Conservation (phyloP, 2,113 vertebrate species). For the Ictidomys tridecemlineatus region DNA sequence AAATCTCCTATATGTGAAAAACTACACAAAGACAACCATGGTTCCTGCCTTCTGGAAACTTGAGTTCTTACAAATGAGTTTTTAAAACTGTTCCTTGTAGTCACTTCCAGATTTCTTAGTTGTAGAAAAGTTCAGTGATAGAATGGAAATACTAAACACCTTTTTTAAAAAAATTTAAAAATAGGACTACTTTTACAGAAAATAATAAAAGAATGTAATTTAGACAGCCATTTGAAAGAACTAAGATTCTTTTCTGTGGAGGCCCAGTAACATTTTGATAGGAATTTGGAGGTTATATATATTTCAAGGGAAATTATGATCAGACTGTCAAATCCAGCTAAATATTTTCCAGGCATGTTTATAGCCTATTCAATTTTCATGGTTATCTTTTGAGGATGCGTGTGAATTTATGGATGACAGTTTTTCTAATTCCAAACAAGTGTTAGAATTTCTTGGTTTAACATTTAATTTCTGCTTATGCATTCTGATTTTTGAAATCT, state of each 20-base stretch:
- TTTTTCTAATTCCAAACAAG: slow-evolving; percentile 66
- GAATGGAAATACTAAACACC: not conserved
- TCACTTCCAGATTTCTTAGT: slow-evolving; percentile 10
- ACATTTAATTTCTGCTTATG: slow-evolving; percentile 60
- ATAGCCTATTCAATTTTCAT: slow-evolving; percentile 56
- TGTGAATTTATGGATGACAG: slow-evolving; percentile 53
- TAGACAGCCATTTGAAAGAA: slow-evolving; percentile 18
- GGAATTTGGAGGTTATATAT: not conserved
- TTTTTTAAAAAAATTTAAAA: not conserved
- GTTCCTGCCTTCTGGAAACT: not conserved
- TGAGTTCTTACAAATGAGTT: not conserved
- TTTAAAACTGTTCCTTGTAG: not conserved
- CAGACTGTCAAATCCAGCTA: not conserved
- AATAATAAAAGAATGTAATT: not conserved
- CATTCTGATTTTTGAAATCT: slow-evolving; percentile 62
- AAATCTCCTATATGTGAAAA: not conserved
- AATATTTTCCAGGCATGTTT: slow-evolving; percentile 40
- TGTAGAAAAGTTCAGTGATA: not conserved
- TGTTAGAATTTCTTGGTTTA: slow-evolving; percentile 63
- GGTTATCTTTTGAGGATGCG: slow-evolving; percentile 34
- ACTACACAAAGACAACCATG: not conserved
- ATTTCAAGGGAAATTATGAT: slow-evolving; percentile 51
- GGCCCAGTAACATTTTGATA: slow-evolving; percentile 24
- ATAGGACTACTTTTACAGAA: slow-evolving; percentile 1
- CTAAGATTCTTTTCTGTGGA: slow-evolving; percentile 22